Percentiles rank a stretch among this genome's conserved stretches.
Evolutionary conservation across 2,888 invertebrate genomes (phyloP).

Genomic region (Apocheima hispidaria): DNA sequence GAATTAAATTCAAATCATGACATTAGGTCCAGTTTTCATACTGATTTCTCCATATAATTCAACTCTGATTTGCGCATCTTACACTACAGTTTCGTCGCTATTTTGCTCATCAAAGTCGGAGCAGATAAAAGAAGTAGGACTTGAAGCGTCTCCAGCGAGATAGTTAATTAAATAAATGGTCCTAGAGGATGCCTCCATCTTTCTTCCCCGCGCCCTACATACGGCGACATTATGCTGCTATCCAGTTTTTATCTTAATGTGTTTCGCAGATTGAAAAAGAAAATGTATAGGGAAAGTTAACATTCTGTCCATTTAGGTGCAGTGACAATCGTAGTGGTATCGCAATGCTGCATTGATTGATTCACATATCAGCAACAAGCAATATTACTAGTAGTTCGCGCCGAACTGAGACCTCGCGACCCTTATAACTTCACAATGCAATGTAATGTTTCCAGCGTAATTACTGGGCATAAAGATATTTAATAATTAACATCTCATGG

Average conservation of each 20-base stretch:
- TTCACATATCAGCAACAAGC: too few relatives aligned
- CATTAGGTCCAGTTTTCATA: neutral
- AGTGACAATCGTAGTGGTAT: too few relatives aligned
- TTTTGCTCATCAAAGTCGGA: slow-evolving; percentile 28
- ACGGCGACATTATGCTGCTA: slow-evolving; percentile 47
- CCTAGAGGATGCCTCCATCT: slow-evolving; percentile 58
- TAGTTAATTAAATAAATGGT: slow-evolving; percentile 73
- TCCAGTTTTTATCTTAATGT: slow-evolving; percentile 43
- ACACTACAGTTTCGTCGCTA: slow-evolving; percentile 1
- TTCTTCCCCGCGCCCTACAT: slow-evolving; percentile 54
- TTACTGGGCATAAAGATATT: too few relatives aligned
- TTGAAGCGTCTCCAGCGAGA: slow-evolving; percentile 45
- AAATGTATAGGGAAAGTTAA: slow-evolving; percentile 21
- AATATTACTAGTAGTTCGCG: too few relatives aligned
- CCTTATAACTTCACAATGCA: too few relatives aligned
- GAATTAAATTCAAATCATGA: too few relatives aligned
- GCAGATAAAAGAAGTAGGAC: slow-evolving; percentile 38
- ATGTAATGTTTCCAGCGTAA: too few relatives aligned
- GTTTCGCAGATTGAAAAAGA: slow-evolving; percentile 39
- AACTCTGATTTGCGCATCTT: neutral
- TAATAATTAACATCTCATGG: too few relatives aligned
- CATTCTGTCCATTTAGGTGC: slow-evolving; percentile 3
- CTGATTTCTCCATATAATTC: neutral
- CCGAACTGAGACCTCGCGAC: too few relatives aligned
- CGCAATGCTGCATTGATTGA: too few relatives aligned